Percentiles rank a stretch among this genome's conserved stretches.
These are phyloP conservation scores for Spodoptera exigua DNA, from an alignment of 2,888 invertebrate species.

Conservation along the genomic window DNA sequence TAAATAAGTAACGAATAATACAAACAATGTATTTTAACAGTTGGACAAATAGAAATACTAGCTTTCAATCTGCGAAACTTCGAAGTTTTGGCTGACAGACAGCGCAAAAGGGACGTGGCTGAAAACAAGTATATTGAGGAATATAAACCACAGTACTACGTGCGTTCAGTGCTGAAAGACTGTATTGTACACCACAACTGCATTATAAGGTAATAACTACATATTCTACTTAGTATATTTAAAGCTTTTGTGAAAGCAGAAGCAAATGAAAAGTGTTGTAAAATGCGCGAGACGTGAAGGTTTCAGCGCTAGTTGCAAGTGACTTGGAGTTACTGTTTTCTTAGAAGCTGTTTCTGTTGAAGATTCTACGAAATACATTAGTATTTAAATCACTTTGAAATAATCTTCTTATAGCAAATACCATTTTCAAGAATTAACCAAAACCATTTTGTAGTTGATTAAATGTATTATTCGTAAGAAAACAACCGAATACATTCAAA, in stretches of 20 bases:
- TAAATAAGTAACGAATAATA: background rate
- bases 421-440: too few relatives aligned
- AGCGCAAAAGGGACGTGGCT: conserved; percentile 61
- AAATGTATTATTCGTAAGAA: too few relatives aligned
- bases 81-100: conserved; percentile 72
- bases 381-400: too few relatives aligned
- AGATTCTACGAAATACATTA: background rate
- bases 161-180: conserved; percentile 73
- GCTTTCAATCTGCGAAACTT: conserved; percentile 83
- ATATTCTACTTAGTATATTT: conserved; percentile 32
- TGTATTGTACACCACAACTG: conserved; percentile 83
- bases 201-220: conserved; percentile 77
- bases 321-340: conserved; percentile 16
- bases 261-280: conserved; percentile 40
- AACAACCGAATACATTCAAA: too few relatives aligned
- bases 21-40: conserved; percentile 65
- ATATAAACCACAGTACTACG: conserved; percentile 62
- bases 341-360: conserved; percentile 7
- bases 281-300: conserved; percentile 33
- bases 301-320: conserved; percentile 18
- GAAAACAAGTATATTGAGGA: conserved; percentile 53
- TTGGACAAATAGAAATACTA: conserved; percentile 86
- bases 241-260: conserved; percentile 32
- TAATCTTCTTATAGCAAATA: too few relatives aligned
- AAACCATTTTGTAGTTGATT: too few relatives aligned